Base-by-base conservation (phyloP, 2,797 vertebrate species). In the Acipenser ruthenus region DNA sequence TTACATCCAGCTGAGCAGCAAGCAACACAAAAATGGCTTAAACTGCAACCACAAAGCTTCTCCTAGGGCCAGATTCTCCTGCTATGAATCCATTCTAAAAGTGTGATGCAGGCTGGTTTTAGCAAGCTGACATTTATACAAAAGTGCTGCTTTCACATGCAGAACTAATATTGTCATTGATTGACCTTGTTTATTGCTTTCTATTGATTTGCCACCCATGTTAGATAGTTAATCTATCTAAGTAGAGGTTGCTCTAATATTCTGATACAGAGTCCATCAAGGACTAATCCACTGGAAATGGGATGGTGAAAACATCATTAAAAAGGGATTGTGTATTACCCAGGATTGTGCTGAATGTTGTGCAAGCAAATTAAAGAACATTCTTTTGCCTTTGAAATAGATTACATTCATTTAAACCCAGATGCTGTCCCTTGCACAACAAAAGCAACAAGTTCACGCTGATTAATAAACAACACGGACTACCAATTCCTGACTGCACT, bases 221-320 rank as follows among this genome's bases (percentile, higher is more conserved):
- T 49, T 7, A 50, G 47, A 62, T 61, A 74, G 73, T 74, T 75
- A 74, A 76, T 76, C n/a, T n/a, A n/a, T n/a, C n/a, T n/a, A n/a
- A n/a, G 64, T 67, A 65, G 65, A 66, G 63, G 62, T 50, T 58
- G 65, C 68, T 63, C 50, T 52, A 64, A 66, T 69, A 66, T 62
- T 52, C 12, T 70, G 66, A 67, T 67, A 67, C 60, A 67, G 64
- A 58, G 71, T 73, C 73, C 65, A 75, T 71, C 72, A 70, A 62
- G 56, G 49, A 62, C 67, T 75, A 70, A 77, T 75, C 69, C 70
- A 69, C 65, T 60, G 65, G 68, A 68, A 71, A 67, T 61, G 62
- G 58, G 47, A 52, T 23, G 60, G 58, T 67, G 73, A 62, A 66
- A 65, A 59, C 49, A 63, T 7, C n/a, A 61, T 47, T 69, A 60